These are phyloP conservation scores for Molossus molossus DNA, from an alignment of 2,797 vertebrate genomes.

Conservation along the genomic window DNA sequence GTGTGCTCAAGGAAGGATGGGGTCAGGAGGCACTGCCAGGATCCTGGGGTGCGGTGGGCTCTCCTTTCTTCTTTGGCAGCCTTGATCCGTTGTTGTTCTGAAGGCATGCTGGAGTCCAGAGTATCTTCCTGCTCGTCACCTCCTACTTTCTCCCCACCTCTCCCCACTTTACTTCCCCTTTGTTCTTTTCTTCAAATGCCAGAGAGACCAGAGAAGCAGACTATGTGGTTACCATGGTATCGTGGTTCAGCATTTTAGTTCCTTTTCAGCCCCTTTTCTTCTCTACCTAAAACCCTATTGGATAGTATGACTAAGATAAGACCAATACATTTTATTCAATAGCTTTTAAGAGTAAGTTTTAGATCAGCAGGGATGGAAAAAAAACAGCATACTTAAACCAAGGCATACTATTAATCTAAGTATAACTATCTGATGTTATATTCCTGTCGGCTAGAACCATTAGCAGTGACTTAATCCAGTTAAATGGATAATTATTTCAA, in stretches of 20 bases:
- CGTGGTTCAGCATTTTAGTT: background rate
- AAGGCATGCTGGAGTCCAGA: background rate
- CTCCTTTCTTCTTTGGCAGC: background rate
- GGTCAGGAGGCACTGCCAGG: background rate
- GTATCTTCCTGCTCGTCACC: background rate
- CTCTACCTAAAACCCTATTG: background rate
- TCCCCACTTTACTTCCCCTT: background rate
- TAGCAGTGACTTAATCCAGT: background rate
- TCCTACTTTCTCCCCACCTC: background rate
- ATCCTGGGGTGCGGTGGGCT: background rate
- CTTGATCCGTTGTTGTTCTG: background rate
- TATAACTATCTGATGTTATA: background rate
- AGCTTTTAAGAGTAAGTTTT: constrained; percentile 61
- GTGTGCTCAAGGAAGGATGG: background rate
- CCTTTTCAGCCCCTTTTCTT: background rate
- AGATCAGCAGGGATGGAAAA: constrained; percentile 21
- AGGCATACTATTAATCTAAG: background rate
- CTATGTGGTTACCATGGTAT: background rate
- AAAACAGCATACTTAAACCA: constrained; percentile 23
- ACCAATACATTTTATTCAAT: background rate
- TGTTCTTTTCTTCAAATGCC: constrained; percentile 38
- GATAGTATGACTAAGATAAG: constrained; percentile 12
- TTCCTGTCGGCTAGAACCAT: background rate
- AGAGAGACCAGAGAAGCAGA: constrained; percentile 15
- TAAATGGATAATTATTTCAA: constrained; percentile 53